These are phyloP conservation scores for Eupeodes luniger DNA, from an alignment of 2,888 invertebrate species.

Conservation along the genomic window DNA sequence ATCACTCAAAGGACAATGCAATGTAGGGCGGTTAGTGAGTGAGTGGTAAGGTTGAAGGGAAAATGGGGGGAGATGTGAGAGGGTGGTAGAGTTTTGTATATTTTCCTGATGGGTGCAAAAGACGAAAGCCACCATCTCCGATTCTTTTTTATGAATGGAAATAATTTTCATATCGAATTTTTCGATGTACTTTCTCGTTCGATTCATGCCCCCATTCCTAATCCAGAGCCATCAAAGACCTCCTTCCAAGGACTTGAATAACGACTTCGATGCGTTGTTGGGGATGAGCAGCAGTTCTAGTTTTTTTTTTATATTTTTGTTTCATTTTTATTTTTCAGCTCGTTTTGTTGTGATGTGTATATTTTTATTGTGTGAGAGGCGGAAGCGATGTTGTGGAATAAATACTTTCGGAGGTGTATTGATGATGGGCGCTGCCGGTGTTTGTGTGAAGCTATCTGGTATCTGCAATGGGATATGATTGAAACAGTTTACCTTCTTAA, in stretches of 20 bases:
- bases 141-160: slow-evolving; percentile 69
- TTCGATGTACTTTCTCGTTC: slow-evolving; percentile 54
- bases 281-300: slow-evolving; percentile 41
- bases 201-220: neutral
- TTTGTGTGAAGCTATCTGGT: neutral
- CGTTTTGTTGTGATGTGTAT: slow-evolving; percentile 41
- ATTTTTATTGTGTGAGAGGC: slow-evolving; percentile 58
- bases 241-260: slow-evolving; percentile 47
- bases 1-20: slow-evolving; percentile 74
- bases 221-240: no score
- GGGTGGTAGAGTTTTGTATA: neutral
- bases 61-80: no score
- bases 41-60: neutral
- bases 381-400: slow-evolving; percentile 62
- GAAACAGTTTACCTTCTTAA: slow-evolving; percentile 63
- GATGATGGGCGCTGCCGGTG: neutral
- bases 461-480: slow-evolving; percentile 61
- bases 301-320: slow-evolving; percentile 43
- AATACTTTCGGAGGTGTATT: slow-evolving; percentile 62
- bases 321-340: slow-evolving; percentile 17
- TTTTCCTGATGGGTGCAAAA: slow-evolving; percentile 36
- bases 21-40: slow-evolving; percentile 29
- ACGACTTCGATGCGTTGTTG: slow-evolving; percentile 25
- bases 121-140: slow-evolving; percentile 63
- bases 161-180: slow-evolving; percentile 74